Percentiles rank a stretch among this genome's conserved stretches.
These are phyloP conservation scores for Smittia sp. DNA, from an alignment of 2,888 invertebrate genomes.

Conservation along the genomic window DNA sequence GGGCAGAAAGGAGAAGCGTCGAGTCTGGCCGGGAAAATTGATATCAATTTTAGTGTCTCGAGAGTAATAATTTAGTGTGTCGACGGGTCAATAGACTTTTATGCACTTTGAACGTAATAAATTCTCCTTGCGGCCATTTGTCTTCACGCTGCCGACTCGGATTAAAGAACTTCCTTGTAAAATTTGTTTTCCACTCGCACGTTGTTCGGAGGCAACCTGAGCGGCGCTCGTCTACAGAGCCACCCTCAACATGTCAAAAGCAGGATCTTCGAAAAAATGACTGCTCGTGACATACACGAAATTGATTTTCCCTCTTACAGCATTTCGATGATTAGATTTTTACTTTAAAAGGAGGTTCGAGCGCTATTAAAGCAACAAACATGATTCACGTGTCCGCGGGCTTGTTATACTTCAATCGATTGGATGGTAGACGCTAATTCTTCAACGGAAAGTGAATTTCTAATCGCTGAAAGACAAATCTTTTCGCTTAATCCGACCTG, in stretches of 20 bases:
- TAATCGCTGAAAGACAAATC: background rate
- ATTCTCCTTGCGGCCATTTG: background rate
- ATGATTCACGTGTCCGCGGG: no score
- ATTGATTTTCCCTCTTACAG: conserved; percentile 30
- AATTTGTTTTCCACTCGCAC: no score
- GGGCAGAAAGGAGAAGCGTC: no score
- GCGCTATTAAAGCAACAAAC: no score
- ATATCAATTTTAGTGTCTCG: conserved; percentile 40
- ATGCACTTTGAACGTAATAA: conserved; percentile 30
- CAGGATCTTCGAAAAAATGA: conserved; percentile 38
- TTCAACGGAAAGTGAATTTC: no score
- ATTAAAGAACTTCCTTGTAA: background rate
- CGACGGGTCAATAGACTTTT: conserved; percentile 39
- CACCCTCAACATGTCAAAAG: conserved; percentile 41
- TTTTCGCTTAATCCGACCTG: conserved; percentile 2
- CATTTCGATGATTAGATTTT: background rate
- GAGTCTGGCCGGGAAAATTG: conserved; percentile 33
- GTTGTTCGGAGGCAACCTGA: no score
- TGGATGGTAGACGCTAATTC: no score
- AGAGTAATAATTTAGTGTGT: conserved; percentile 38
- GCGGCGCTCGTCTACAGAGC: conserved; percentile 23
- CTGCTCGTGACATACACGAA: conserved; percentile 37
- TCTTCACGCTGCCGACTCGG: background rate
- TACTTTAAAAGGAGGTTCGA: no score
- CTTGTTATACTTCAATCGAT: no score